Conservation (phyloP, 2,888 invertebrate species). For the Hirtodrosophila confusa region DNA sequence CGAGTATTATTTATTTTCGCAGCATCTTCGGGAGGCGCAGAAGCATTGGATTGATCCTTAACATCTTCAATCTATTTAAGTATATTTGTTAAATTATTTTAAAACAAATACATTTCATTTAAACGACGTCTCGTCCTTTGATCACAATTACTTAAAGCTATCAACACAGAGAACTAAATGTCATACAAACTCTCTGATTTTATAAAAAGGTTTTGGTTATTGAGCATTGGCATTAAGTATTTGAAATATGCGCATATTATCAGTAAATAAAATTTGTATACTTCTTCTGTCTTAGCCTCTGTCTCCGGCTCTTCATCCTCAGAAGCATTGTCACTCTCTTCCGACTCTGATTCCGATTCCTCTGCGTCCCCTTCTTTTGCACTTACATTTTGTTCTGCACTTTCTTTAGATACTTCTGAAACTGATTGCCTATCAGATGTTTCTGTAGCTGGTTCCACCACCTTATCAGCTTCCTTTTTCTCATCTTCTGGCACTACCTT, state of each 20-base stretch:
- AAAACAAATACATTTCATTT: neutral
- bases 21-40: neutral
- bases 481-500: neutral
- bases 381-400: neutral
- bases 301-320: slow-evolving; percentile 16
- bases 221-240: neutral
- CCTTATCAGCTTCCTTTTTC: neutral
- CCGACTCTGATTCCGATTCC: slow-evolving; percentile 17
- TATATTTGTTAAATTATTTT: neutral
- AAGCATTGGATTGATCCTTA: neutral
- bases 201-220: neutral
- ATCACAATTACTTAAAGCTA: neutral
- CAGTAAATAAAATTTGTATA: slow-evolving; percentile 16
- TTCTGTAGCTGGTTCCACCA: neutral
- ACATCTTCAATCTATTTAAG: slow-evolving; percentile 24
- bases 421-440: neutral
- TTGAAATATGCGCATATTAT: slow-evolving; percentile 5
- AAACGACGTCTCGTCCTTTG: too few relatives aligned
- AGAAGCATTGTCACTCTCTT: slow-evolving; percentile 16
- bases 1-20: neutral
- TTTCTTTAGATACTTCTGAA: neutral
- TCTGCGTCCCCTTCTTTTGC: neutral
- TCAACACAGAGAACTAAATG: neutral
- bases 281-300: slow-evolving; percentile 22
- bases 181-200: too few relatives aligned